Conservation (phyloP, 2,113 vertebrate genomes). For the Nothoprocta perdicaria region DNA sequence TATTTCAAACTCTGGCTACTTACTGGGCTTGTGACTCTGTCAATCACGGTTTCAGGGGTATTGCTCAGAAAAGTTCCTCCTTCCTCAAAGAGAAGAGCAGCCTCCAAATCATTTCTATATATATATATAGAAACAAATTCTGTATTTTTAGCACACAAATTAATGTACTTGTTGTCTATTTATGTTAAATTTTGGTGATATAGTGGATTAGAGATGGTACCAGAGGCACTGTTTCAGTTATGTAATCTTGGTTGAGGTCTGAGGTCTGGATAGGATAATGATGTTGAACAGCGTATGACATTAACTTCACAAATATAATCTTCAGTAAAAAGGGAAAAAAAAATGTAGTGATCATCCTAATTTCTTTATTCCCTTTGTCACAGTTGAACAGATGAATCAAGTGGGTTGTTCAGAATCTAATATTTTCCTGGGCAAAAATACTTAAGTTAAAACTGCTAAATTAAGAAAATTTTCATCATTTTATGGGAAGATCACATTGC, state of each 20-base stretch:
- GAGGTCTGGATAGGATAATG: too few relatives aligned
- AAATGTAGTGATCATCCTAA: background rate
- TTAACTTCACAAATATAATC: background rate
- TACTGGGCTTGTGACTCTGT: background rate
- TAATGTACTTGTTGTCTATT: background rate
- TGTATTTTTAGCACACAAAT: background rate
- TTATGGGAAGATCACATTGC: too few relatives aligned
- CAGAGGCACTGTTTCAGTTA: background rate
- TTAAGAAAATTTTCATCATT: too few relatives aligned
- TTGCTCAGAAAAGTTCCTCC: background rate
- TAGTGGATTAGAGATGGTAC: background rate
- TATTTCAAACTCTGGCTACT: background rate
- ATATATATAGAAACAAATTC: background rate
- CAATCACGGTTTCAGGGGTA: rapidly evolving
- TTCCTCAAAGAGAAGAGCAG: background rate
- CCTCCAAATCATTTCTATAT: rapidly evolving
- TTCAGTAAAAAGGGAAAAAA: background rate
- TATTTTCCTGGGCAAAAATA: too few relatives aligned
- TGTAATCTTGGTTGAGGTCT: too few relatives aligned
- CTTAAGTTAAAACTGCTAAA: too few relatives aligned
- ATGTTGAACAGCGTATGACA: background rate
- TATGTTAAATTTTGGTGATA: background rate
- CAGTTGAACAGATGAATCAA: too few relatives aligned
- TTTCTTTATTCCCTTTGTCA: background rate
- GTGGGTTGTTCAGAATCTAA: too few relatives aligned